phyloP scores from a whole-genome alignment of 2,888 invertebrate species.

The Parasteatoda lunata region DNA sequence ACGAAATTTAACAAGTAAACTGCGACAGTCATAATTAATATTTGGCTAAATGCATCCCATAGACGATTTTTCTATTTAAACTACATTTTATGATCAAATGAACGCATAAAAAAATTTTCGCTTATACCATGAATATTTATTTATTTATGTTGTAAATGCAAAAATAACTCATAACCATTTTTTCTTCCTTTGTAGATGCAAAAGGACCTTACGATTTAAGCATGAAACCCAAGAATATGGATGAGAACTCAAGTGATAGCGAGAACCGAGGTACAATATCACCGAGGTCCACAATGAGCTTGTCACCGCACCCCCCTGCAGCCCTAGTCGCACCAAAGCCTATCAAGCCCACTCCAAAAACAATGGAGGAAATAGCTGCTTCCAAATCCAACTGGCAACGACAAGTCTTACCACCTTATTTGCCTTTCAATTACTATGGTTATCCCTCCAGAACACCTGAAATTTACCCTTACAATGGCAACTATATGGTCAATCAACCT shows the following conservation, averaged over 20 bases:
- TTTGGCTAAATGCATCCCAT: no score
- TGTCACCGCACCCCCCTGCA: constrained; percentile 37
- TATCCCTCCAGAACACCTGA: constrained; percentile 46
- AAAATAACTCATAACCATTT: neutral
- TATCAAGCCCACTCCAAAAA: constrained; percentile 59
- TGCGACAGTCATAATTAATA: no score
- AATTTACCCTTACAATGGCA: constrained; percentile 26
- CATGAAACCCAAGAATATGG: constrained; percentile 61
- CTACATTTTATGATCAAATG: no score
- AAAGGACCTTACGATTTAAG: constrained; percentile 67
- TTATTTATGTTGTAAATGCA: no score
- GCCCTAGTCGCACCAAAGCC: constrained; percentile 58
- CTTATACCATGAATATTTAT: no score
- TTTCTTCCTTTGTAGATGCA: constrained; percentile 39
- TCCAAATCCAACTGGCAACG: constrained; percentile 39
- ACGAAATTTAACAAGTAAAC: no score
- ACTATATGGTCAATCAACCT: constrained; percentile 8
- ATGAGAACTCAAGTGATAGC: constrained; percentile 43
- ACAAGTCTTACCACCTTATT: constrained; percentile 46
- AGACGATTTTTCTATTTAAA: no score
- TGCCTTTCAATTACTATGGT: constrained; percentile 57
- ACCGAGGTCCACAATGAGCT: constrained; percentile 33
- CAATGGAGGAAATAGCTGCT: constrained; percentile 41
- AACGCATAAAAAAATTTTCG: no score
- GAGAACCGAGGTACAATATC: constrained; percentile 33